Evolutionary conservation across 2,797 vertebrate species (phyloP).

Genomic region (Sorex maritimensis): DNA sequence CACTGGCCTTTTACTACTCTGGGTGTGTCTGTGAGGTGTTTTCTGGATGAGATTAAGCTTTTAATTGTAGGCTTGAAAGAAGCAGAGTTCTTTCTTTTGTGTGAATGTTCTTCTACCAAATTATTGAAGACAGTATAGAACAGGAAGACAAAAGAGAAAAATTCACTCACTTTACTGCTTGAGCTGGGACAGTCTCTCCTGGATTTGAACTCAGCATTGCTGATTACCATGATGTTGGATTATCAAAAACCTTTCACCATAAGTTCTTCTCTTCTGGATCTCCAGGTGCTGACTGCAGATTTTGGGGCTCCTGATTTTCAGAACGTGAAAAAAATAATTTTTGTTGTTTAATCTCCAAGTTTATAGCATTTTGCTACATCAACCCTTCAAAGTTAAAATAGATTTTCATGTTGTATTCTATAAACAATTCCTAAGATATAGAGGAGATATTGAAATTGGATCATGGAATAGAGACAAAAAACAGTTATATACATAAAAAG

Average conservation of each 20-base stretch:
- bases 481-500: no score
- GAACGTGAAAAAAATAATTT: not conserved
- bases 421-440: not conserved
- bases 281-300: not conserved
- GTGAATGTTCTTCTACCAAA: not conserved
- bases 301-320: not conserved
- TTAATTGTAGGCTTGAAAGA: not conserved
- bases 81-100: not conserved
- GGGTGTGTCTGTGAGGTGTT: not conserved
- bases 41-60: constrained; percentile 1
- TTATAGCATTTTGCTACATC: not conserved
- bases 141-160: not conserved
- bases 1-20: not conserved
- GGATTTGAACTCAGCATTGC: no score
- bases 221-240: no score
- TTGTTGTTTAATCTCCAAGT: not conserved
- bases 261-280: not conserved
- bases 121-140: not conserved
- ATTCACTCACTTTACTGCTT: not conserved
- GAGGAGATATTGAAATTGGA: not conserved
- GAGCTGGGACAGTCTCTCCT: not conserved
- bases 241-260: not conserved
- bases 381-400: not conserved
- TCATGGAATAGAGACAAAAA: not conserved
- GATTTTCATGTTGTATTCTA: not conserved